These are phyloP conservation scores for Stenolophus ochropezus DNA, from an alignment of 2,888 invertebrate genomes.

Conservation along the genomic window DNA sequence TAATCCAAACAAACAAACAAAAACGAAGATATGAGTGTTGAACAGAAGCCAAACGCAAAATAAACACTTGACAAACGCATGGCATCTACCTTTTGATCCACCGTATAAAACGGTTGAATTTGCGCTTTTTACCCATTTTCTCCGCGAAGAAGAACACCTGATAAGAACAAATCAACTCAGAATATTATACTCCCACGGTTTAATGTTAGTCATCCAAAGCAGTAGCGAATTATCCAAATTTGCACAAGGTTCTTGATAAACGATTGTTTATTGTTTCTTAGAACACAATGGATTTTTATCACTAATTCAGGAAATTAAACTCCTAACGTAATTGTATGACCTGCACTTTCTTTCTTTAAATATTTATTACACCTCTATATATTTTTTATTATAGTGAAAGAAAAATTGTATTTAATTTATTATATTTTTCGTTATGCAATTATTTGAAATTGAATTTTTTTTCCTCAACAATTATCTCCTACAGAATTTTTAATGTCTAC, in stretches of 20 bases:
- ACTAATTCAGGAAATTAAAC: no score
- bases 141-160: constrained; percentile 2
- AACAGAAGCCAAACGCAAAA: constrained; percentile 46
- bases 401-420: no score
- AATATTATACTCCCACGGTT: not conserved
- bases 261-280: not conserved
- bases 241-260: not conserved
- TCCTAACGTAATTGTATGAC: no score
- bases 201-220: not conserved
- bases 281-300: no score
- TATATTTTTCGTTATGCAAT: no score
- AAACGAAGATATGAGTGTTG: not conserved
- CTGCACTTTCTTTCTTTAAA: no score
- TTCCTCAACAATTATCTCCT: no score
- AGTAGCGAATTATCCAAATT: not conserved
- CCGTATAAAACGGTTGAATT: constrained; percentile 71
- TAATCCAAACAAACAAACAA: constrained; percentile 23
- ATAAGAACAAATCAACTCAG: not conserved
- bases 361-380: no score
- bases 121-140: constrained; percentile 70
- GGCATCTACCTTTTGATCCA: constrained; percentile 72
- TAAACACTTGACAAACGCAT: constrained; percentile 34
- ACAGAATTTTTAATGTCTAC: no score
- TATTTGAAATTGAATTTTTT: no score
- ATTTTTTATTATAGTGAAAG: no score